Evolutionary conservation across 2,888 invertebrate genomes (phyloP).

Genomic region (Stenotaenia linearis): DNA sequence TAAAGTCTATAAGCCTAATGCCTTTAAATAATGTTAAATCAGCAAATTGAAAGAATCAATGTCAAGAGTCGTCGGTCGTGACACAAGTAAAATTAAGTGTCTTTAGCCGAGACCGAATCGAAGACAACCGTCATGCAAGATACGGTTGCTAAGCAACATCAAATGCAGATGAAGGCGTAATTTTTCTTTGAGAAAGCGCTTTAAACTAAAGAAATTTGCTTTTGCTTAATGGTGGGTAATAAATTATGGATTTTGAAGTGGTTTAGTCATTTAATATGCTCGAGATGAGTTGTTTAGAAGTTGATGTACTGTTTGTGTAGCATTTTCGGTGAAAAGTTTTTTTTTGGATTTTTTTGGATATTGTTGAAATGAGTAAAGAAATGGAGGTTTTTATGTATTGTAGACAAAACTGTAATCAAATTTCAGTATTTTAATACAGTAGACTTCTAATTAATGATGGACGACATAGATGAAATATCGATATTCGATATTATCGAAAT

Average conservation of each 20-base stretch:
- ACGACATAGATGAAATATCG: too few relatives aligned
- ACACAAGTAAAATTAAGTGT: not conserved
- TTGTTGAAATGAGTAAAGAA: too few relatives aligned
- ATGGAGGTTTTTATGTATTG: too few relatives aligned
- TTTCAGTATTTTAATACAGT: too few relatives aligned
- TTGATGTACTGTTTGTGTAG: too few relatives aligned
- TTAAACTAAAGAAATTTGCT: not conserved
- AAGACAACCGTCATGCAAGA: not conserved
- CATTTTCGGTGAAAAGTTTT: too few relatives aligned
- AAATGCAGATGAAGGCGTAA: not conserved
- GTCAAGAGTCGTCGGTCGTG: not conserved
- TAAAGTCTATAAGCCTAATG: not conserved
- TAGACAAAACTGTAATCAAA: too few relatives aligned
- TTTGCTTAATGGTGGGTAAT: not conserved
- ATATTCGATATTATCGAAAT: too few relatives aligned
- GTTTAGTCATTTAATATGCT: too few relatives aligned
- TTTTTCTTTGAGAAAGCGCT: not conserved
- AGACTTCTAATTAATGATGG: too few relatives aligned
- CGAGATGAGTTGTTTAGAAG: too few relatives aligned
- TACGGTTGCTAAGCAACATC: conserved; percentile 3
- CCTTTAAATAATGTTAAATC: not conserved
- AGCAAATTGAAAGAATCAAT: not conserved
- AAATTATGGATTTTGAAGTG: not conserved
- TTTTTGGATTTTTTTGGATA: too few relatives aligned
- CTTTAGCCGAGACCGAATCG: not conserved